These are phyloP conservation scores for Zhuqinia jingwanae DNA, from an alignment of 2,888 invertebrate species.

Conservation along the genomic window DNA sequence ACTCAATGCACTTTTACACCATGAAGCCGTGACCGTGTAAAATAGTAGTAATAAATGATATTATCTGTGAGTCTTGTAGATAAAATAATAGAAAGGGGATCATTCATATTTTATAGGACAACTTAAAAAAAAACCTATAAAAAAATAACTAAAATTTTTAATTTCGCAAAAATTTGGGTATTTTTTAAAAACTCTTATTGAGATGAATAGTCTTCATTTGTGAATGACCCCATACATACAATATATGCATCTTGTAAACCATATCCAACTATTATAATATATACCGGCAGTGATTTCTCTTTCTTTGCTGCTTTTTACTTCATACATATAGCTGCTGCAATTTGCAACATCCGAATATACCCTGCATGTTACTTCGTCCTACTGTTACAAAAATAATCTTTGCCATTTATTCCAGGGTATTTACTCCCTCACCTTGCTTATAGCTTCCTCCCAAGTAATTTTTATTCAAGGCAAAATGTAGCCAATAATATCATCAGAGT, in stretches of 20 bases:
- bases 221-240: constrained; percentile 21
- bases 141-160: too few species aligned
- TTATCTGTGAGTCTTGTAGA: constrained; percentile 1
- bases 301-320: too few species aligned
- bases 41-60: constrained; percentile 5
- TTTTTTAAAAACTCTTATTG: not conserved
- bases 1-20: too few species aligned
- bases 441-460: constrained; percentile 14
- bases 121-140: too few species aligned
- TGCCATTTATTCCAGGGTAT: not conserved
- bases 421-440: not conserved
- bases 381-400: too few species aligned
- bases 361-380: too few species aligned
- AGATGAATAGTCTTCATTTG: not conserved
- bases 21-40: constrained; percentile 13
- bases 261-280: too few species aligned
- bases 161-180: too few species aligned
- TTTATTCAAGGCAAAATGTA: constrained; percentile 64
- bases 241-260: too few species aligned
- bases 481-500: constrained; percentile 28
- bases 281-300: constrained; percentile 4
- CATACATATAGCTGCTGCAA: too few species aligned
- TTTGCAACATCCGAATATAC: too few species aligned
- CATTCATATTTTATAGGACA: not conserved
- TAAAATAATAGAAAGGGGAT: not conserved